Conservation (phyloP, 2,888 invertebrate genomes). For the Lycocerus yunnanus region DNA sequence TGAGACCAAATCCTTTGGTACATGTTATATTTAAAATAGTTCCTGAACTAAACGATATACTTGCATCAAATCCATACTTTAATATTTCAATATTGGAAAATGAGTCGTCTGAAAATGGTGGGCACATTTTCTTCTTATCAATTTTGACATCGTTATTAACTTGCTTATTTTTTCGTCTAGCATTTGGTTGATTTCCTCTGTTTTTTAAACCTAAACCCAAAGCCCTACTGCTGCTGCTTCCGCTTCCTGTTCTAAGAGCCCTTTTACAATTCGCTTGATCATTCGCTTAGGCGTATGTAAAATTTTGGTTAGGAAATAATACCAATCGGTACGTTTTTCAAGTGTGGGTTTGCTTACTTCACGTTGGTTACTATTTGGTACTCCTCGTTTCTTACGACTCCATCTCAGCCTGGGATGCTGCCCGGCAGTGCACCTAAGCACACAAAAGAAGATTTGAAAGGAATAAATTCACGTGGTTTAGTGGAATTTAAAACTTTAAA, state of each 20-base stretch:
- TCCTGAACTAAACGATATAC: slow-evolving; percentile 75
- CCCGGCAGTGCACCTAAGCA: slow-evolving; percentile 53
- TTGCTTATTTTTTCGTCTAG: slow-evolving; percentile 40
- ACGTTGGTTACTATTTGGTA: slow-evolving; percentile 50
- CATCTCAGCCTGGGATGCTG: slow-evolving; percentile 86
- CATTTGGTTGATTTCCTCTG: slow-evolving; percentile 24
- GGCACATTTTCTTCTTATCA: slow-evolving; percentile 64
- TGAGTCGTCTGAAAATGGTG: slow-evolving; percentile 66
- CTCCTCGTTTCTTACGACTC: slow-evolving; percentile 71
- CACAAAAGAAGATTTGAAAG: neutral
- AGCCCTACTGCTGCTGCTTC: slow-evolving; percentile 42
- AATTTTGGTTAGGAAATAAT: neutral
- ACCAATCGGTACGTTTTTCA: neutral
- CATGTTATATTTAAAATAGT: slow-evolving; percentile 77
- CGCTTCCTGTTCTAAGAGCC: slow-evolving; percentile 48
- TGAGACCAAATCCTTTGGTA: slow-evolving; percentile 76
- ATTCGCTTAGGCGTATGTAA: neutral
- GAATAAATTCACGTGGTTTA: neutral
- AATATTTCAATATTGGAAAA: slow-evolving; percentile 73
- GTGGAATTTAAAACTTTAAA: neutral
- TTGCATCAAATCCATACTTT: slow-evolving; percentile 71
- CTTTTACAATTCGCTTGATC: slow-evolving; percentile 24
- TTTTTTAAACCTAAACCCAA: slow-evolving; percentile 37
- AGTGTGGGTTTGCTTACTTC: neutral
- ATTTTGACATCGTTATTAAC: slow-evolving; percentile 35